phyloP scores from a whole-genome alignment of 2,888 invertebrate genomes.

The Mantis religiosa region DNA sequence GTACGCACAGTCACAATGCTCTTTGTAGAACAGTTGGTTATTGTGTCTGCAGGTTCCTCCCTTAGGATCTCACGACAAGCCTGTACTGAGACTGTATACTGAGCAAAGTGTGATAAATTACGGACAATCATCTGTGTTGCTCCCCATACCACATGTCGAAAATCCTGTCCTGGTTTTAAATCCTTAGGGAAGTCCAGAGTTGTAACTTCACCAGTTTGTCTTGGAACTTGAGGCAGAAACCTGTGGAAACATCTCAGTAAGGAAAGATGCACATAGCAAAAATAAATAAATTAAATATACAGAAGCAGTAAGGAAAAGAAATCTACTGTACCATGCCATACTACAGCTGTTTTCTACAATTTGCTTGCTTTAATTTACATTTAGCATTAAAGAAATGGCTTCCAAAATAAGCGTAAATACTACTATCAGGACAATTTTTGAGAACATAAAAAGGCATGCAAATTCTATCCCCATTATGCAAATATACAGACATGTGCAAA shows the following conservation, averaged over 20 bases:
- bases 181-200: neutral
- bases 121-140: constrained; percentile 52
- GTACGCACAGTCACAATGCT: constrained; percentile 51
- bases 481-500: no score
- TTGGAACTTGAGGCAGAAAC: neutral
- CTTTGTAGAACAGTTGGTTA: constrained; percentile 52
- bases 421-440: no score
- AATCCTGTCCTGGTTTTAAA: neutral
- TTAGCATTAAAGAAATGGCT: no score
- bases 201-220: neutral
- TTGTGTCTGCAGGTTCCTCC: constrained; percentile 46
- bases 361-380: no score
- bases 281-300: no score
- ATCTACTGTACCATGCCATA: no score
- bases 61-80: constrained; percentile 64
- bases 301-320: no score
- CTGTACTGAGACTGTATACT: constrained; percentile 63
- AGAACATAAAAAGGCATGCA: no score
- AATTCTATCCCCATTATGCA: no score
- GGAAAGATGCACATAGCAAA: no score
- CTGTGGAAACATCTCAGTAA: neutral
- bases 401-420: no score
- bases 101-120: constrained; percentile 70
- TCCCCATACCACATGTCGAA: constrained; percentile 31
- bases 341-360: no score